Percentiles rank a stretch among this genome's conserved stretches.
These are phyloP conservation scores for Hyposmocoma kahamanoa DNA, from an alignment of 1,140 invertebrate genomes.

Conservation along the genomic window DNA sequence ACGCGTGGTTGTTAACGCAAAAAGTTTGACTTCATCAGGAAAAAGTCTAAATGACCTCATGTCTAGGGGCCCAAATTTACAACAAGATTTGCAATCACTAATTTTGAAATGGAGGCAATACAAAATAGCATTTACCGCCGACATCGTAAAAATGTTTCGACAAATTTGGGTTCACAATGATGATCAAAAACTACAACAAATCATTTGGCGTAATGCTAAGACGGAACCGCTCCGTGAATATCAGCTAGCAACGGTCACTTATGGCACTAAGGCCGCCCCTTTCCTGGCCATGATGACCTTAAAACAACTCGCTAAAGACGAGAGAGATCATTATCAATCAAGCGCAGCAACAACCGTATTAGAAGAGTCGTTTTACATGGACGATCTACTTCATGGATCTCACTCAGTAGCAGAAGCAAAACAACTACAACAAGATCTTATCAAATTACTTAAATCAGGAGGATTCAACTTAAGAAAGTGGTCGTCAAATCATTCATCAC, in stretches of 20 bases:
- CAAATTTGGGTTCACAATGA: conserved; percentile 1
- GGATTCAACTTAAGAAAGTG: conserved; percentile 51
- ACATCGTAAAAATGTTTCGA: not conserved
- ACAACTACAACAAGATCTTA: conserved; percentile 15
- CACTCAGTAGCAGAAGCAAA: conserved; percentile 28
- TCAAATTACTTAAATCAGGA: conserved; percentile 20
- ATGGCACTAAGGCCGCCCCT: not conserved
- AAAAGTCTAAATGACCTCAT: too few relatives aligned
- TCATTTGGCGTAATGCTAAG: not conserved
- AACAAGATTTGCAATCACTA: not conserved
- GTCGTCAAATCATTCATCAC: conserved; percentile 33
- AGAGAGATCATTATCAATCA: not conserved
- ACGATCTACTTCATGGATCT: conserved; percentile 45
- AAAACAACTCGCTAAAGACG: not conserved
- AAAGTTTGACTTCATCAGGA: too few relatives aligned
- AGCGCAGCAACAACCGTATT: conserved; percentile 15
- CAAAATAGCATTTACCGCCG: not conserved
- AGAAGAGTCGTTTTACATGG: conserved; percentile 39
- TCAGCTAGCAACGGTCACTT: conserved; percentile 3
- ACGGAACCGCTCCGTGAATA: not conserved
- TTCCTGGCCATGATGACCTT: not conserved
- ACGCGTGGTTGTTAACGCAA: too few relatives aligned
- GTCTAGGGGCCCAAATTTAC: too few relatives aligned
- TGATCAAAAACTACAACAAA: not conserved
- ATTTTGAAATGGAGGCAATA: not conserved